Conservation (phyloP, 1,140 invertebrate genomes). For the Nylanderia fulva region DNA sequence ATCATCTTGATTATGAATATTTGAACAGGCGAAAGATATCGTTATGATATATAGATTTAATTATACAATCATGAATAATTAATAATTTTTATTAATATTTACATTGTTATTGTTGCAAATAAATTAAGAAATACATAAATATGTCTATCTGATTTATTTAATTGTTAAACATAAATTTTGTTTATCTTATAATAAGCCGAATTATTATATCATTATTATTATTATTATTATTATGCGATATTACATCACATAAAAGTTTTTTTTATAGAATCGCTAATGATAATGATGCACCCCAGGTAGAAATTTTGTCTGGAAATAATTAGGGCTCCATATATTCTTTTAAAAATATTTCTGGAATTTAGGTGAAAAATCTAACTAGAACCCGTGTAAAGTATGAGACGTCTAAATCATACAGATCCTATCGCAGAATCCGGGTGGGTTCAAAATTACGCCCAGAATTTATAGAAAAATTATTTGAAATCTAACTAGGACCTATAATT, state of each 20-base stretch:
- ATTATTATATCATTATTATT: too few relatives aligned
- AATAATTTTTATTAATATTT: background rate
- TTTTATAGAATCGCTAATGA: background rate
- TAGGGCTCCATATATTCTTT: too few relatives aligned
- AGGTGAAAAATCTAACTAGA: too few relatives aligned
- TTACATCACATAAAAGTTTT: background rate
- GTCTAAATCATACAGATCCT: too few relatives aligned
- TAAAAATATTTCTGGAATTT: too few relatives aligned
- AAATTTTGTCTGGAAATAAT: too few relatives aligned
- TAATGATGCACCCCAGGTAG: background rate
- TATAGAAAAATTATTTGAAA: too few relatives aligned
- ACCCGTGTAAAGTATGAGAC: too few relatives aligned
- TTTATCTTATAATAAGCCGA: background rate
- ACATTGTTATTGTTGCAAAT: background rate
- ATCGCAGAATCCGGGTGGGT: too few relatives aligned
- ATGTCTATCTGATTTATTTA: background rate
- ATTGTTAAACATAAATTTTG: background rate
- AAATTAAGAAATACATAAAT: background rate
- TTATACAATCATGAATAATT: background rate
- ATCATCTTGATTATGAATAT: background rate
- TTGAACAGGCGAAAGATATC: background rate
- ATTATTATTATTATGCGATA: too few relatives aligned
- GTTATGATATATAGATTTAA: background rate
- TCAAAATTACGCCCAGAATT: too few relatives aligned
- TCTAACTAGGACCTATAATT: too few relatives aligned